Base-by-base conservation (phyloP, 2,113 vertebrate genomes). In the Oncorhynchus masou region DNA sequence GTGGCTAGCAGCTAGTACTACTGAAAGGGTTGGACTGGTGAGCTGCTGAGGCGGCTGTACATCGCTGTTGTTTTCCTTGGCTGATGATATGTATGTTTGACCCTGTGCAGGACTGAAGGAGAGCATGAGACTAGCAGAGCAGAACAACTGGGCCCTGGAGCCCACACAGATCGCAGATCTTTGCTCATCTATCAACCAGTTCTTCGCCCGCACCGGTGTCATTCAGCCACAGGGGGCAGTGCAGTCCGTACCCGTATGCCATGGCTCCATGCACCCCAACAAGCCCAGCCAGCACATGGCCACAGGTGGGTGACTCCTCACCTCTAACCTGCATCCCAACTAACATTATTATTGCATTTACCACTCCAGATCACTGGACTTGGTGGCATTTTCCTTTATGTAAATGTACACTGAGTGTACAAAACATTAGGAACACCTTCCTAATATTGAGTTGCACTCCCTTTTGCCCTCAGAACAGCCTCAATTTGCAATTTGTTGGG, bases 61-160 rank as follows among this genome's bases (percentile, higher is more conserved):
- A 48, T 60, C 4, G 2, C 39, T 45, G 39, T 11, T 45, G 9
- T 45, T 45, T 45, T 12, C 0, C 9, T 45, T 45, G 39, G 9
- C 9, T 45, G 39, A 45, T 45, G 39, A 45, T 45, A 45, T 11
- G 39, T 45, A 11, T 45, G 39, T 71, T 67, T 34, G 13, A 62
- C 74, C 29, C 25, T 5, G 27, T 68, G 20, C 84, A 96, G 96
- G 95, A 84, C 90, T 97, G 88, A 96, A 95, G 91, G 96, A 97
- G 87, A 97, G 96, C 81, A 96, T 97, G 96, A 95, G 95, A 86
- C 96, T 96, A 89, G 96, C 96, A 6, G 96, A 97, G 89, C 89
- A 96, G 85, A 96, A 96, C 93, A 96, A 97, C 86, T 97, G 96
- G 96, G 96, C 95, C 76, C 92, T 97, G 83, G 96, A 97, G 88